phyloP scores from a whole-genome alignment of 2,797 vertebrate genomes.

The Vireo griseus region DNA sequence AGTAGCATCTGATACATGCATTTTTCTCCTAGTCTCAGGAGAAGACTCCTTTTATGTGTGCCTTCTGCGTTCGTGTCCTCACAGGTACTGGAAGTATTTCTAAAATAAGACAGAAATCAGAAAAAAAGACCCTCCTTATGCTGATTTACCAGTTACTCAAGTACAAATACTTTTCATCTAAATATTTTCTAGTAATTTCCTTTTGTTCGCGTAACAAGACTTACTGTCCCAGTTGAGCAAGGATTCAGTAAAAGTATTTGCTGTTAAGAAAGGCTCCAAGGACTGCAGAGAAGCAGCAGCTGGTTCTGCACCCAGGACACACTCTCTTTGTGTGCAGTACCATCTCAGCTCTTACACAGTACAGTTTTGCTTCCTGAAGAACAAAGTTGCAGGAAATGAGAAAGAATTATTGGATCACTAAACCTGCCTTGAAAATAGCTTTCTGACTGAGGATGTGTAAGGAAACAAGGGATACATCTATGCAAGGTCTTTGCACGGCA shows the following conservation, averaged over 20 bases:
- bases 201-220: background rate
- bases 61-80: background rate
- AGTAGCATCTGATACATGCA: background rate
- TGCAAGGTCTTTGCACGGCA: background rate
- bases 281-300: background rate
- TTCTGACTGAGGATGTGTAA: background rate
- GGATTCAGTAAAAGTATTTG: background rate
- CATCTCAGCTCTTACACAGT: background rate
- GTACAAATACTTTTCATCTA: background rate
- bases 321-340: background rate
- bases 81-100: background rate
- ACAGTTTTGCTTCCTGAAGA: background rate
- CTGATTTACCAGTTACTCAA: background rate
- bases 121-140: background rate
- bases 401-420: background rate
- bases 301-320: background rate
- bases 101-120: background rate
- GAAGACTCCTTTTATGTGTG: background rate
- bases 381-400: background rate
- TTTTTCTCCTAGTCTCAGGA: background rate
- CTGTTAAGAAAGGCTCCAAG: background rate
- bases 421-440: background rate
- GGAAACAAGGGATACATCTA: background rate
- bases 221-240: background rate
- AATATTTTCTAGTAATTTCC: background rate